Base-by-base conservation (phyloP, 2,888 invertebrate genomes). In the Penaeus monodon region DNA sequence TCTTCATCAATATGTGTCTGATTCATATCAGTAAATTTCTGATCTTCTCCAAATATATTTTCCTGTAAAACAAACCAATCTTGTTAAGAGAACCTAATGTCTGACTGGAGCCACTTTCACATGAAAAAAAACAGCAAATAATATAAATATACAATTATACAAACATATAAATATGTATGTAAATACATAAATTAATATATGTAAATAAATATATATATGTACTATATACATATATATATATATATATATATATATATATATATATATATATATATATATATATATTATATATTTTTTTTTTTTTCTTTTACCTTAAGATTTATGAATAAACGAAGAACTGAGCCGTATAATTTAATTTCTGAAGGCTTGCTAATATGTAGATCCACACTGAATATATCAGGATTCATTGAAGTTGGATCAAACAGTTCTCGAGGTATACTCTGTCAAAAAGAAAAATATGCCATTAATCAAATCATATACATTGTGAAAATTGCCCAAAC, bases 1-100 rank as follows among this genome's bases (percentile, higher is more conserved):
- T 88, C 85, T 63, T 85, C 81, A 63, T 88, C 84, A 49, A 84
- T 24, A 33, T 81, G 82, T n/a, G 79, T 80, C 78, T 84, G 84
- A 76, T 83, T 85, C 96, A 98, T 98, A 91, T 98, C 98, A 0
- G 97, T 97, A 91, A 98, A 98, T 44, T 94, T 94, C 93, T 99
- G 98, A 93, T 98, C 97, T 92, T 98, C 98, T 0, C 99, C 99
- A 92, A 99, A 98, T 90, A 99, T 97, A 92, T 99, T 99, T 93
- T 99, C 99, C 94, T 95, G 92, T 6, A 84, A 66, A 83, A 82
- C 65, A 80, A 63, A 76, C 7, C 24, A 68, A 68, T 57, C 17
- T 12, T 17, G 17, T 57, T 17, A 8, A 57, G 49, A 17, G 49
- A 12, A 57, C 1, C 17, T 57, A 0, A 57, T 14, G 49, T 17